Evolutionary conservation across 2,888 invertebrate species (phyloP).

Genomic region (Platycheirus albimanus): DNA sequence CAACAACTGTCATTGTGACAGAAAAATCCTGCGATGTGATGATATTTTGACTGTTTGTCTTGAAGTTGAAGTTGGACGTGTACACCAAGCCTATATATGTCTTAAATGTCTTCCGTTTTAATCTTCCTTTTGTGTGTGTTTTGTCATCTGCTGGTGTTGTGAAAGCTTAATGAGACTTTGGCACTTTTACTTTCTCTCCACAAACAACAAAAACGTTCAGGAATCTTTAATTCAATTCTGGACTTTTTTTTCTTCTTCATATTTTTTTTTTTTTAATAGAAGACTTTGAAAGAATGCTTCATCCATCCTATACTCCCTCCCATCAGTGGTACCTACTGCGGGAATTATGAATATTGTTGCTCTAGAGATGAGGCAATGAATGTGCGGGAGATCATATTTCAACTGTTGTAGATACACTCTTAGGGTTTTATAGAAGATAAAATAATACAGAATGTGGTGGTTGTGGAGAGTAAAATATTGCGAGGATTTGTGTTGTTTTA

Average conservation of each 20-base stretch:
- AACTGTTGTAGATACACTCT: neutral
- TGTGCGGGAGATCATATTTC: slow-evolving; percentile 33
- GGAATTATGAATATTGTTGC: slow-evolving; percentile 55
- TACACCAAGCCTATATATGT: slow-evolving; percentile 50
- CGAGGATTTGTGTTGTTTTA: slow-evolving; percentile 40
- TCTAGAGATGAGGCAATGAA: slow-evolving; percentile 6
- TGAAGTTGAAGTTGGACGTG: slow-evolving; percentile 38
- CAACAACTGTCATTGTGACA: slow-evolving; percentile 22
- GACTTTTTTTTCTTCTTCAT: slow-evolving; percentile 4
- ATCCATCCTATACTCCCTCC: neutral
- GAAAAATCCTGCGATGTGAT: slow-evolving; percentile 39
- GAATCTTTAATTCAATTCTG: slow-evolving; percentile 57
- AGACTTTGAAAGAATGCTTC: slow-evolving; percentile 23
- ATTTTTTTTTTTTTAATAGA: slow-evolving; percentile 16
- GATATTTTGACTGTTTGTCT: slow-evolving; percentile 22
- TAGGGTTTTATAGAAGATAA: neutral
- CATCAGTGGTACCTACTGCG: neutral
- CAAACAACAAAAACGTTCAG: too few relatives aligned
- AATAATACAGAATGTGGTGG: slow-evolving; percentile 12
- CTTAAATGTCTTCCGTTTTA: slow-evolving; percentile 42
- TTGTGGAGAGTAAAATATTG: slow-evolving; percentile 5
- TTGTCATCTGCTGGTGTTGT: slow-evolving; percentile 17
- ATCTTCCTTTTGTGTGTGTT: slow-evolving; percentile 26
- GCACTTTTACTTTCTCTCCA: slow-evolving; percentile 66
- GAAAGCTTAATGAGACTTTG: slow-evolving; percentile 58